These are phyloP conservation scores for Argentina silus DNA, from an alignment of 2,797 vertebrate genomes.

Conservation along the genomic window DNA sequence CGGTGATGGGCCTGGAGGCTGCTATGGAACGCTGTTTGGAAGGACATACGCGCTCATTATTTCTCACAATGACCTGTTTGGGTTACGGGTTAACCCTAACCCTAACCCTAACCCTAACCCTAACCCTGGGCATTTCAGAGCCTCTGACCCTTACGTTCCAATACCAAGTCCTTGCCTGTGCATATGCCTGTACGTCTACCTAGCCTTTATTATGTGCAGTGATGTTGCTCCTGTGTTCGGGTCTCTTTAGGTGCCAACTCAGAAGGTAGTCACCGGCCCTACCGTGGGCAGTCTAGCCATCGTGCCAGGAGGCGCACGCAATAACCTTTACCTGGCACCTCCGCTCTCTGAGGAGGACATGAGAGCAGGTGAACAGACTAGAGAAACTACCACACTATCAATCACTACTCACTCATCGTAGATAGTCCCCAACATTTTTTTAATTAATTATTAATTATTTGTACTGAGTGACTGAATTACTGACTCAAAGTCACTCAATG, in stretches of 20 bases:
- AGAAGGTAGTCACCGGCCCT: slow-evolving; percentile 65
- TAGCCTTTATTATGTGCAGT: slow-evolving; percentile 8
- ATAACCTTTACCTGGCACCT: slow-evolving; percentile 45
- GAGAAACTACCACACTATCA: neutral
- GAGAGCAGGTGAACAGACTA: slow-evolving; percentile 74
- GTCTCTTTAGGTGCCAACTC: slow-evolving; percentile 66
- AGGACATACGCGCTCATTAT: too few species aligned
- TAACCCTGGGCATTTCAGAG: too few species aligned
- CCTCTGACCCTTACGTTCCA: too few species aligned
- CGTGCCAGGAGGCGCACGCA: slow-evolving; percentile 56
- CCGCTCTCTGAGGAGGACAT: slow-evolving; percentile 60
- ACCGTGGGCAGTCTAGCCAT: slow-evolving; percentile 42
- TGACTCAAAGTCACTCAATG: too few species aligned
- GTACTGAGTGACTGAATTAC: too few species aligned
- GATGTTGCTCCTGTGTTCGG: slow-evolving; percentile 21
- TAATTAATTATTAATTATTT: too few species aligned
- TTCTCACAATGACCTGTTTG: too few species aligned
- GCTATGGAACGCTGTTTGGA: slow-evolving; percentile 5
- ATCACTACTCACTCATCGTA: neutral
- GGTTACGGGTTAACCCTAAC: too few species aligned
- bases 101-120: too few species aligned
- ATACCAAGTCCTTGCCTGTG: too few species aligned
- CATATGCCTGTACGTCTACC: too few species aligned
- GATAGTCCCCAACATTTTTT: too few species aligned
- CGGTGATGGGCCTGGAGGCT: slow-evolving; percentile 40